phyloP scores from a whole-genome alignment of 2,888 invertebrate species.

The Zaprionus bogoriensis region DNA sequence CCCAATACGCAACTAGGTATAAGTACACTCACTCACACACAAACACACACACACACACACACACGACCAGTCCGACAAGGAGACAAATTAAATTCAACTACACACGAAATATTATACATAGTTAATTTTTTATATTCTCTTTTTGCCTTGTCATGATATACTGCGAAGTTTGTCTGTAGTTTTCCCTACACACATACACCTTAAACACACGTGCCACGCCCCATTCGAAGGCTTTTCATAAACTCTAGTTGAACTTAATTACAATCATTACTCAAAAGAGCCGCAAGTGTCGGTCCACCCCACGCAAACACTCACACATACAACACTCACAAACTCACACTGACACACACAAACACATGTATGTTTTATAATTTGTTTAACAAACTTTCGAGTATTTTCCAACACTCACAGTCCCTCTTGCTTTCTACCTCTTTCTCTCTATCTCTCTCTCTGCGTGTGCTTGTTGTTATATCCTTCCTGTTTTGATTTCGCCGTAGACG shows the following conservation, averaged over 20 bases:
- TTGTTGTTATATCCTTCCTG: constrained; percentile 36
- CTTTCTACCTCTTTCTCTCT: constrained; percentile 26
- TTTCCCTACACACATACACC: constrained; percentile 18
- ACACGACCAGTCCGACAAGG: constrained; percentile 37
- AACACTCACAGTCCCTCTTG: constrained; percentile 10
- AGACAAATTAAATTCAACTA: constrained; percentile 49
- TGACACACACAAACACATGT: constrained; percentile 19
- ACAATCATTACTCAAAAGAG: constrained; percentile 73
- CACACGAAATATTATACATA: constrained; percentile 56
- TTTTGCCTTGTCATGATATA: constrained; percentile 69
- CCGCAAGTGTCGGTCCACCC: constrained; percentile 45
- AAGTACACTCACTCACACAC: constrained; percentile 31
- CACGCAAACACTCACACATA: constrained; percentile 9
- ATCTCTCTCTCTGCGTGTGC: constrained; percentile 58
- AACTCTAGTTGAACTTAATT: constrained; percentile 75
- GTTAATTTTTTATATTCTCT: constrained; percentile 54
- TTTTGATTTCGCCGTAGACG: constrained; percentile 32
- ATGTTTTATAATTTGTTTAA: constrained; percentile 34
- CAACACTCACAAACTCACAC: constrained; percentile 7
- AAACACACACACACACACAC: constrained; percentile 15
- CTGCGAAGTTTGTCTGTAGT: constrained; percentile 55
- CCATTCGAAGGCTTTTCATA: constrained; percentile 63
- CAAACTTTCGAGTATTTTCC: constrained; percentile 38
- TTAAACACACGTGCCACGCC: constrained; percentile 39
- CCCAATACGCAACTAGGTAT: constrained; percentile 28